phyloP scores from a whole-genome alignment of 2,888 invertebrate species.

The Scaptomyza tumidula region DNA sequence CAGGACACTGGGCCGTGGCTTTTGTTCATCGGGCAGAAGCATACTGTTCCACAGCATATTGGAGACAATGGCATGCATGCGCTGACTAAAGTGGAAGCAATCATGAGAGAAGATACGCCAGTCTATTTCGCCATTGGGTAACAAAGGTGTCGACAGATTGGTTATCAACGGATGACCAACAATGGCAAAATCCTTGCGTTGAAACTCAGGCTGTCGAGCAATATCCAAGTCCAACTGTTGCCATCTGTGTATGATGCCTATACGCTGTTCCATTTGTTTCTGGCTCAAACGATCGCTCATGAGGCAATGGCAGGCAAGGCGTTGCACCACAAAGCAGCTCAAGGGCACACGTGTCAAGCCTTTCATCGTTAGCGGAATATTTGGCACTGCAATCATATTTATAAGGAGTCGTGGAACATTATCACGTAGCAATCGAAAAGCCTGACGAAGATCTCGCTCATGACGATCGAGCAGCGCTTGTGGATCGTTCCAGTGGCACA shows the following conservation, averaged over 20 bases:
- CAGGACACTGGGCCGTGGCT: constrained; percentile 24
- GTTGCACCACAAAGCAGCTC: constrained; percentile 68
- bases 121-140: constrained; percentile 84
- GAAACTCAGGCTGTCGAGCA: constrained; percentile 81
- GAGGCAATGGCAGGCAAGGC: constrained; percentile 76
- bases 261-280: constrained; percentile 33
- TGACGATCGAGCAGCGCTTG: constrained; percentile 84
- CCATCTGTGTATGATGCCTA: constrained; percentile 82
- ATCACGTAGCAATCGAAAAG: constrained; percentile 85
- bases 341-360: constrained; percentile 58
- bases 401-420: constrained; percentile 85
- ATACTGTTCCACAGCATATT: constrained; percentile 87
- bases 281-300: constrained; percentile 58
- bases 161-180: constrained; percentile 85
- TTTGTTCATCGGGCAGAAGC: constrained; percentile 85
- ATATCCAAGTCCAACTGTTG: constrained; percentile 85
- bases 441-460: constrained; percentile 84
- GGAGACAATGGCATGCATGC: constrained; percentile 85
- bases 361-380: constrained; percentile 59
- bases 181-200: constrained; percentile 86
- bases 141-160: constrained; percentile 79
- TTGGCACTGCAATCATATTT: constrained; percentile 74
- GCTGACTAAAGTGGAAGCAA: constrained; percentile 88
- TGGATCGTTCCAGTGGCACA: constrained; percentile 85
- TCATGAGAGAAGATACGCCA: constrained; percentile 86